These are phyloP conservation scores for Enchytraeus crypticus DNA, from an alignment of 2,888 invertebrate species.

Conservation along the genomic window DNA sequence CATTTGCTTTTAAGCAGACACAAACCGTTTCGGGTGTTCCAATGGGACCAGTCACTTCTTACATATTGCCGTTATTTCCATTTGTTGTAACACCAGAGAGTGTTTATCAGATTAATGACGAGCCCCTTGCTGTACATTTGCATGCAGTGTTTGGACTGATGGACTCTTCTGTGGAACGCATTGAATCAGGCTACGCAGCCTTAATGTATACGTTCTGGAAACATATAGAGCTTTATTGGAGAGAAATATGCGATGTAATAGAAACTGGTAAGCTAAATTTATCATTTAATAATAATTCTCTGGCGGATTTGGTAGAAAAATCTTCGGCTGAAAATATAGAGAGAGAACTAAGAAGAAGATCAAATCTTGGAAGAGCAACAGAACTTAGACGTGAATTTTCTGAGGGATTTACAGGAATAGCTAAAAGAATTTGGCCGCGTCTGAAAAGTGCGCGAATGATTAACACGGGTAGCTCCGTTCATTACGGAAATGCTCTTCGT, in stretches of 20 bases:
- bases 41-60: constrained; percentile 18
- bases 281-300: no score
- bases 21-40: constrained; percentile 7
- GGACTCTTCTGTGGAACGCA: constrained; percentile 22
- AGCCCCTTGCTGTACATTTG: constrained; percentile 23
- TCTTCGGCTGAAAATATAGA: background rate
- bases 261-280: constrained; percentile 21
- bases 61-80: constrained; percentile 16
- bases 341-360: constrained; percentile 26
- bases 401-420: constrained; percentile 28
- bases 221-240: constrained; percentile 24
- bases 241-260: constrained; percentile 23
- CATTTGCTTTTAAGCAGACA: constrained; percentile 6
- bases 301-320: constrained; percentile 9
- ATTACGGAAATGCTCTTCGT: constrained; percentile 15
- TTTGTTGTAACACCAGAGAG: constrained; percentile 15
- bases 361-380: constrained; percentile 8
- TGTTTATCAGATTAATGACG: constrained; percentile 19
- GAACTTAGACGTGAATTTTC: constrained; percentile 12
- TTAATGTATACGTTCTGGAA: constrained; percentile 26
- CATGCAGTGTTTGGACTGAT: constrained; percentile 27
- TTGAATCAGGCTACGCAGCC: constrained; percentile 26
- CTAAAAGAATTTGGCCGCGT: constrained; percentile 26
- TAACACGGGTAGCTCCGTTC: constrained; percentile 24
- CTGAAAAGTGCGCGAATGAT: constrained; percentile 23